These are phyloP conservation scores for Podargus strigoides DNA, from an alignment of 2,797 vertebrate species.

Conservation along the genomic window DNA sequence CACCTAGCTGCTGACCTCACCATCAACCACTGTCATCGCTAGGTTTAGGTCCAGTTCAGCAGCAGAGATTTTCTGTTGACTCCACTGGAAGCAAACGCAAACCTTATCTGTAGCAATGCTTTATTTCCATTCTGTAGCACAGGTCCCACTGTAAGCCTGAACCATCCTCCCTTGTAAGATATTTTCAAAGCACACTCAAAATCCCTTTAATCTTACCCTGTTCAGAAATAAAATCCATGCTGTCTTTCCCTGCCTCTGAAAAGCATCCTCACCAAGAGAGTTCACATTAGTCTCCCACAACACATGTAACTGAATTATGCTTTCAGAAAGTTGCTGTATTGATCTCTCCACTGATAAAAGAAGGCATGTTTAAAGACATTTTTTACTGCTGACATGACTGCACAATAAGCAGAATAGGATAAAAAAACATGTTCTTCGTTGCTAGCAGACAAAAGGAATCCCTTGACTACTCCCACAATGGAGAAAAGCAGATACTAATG, in stretches of 20 bases:
- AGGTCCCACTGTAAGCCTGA: background rate
- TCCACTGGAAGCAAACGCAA: background rate
- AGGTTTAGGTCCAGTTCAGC: background rate
- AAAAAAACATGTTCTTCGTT: background rate
- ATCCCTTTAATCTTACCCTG: constrained; percentile 38
- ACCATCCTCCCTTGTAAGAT: background rate
- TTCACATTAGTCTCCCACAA: background rate
- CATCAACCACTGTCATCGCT: background rate
- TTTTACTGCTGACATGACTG: constrained; percentile 51
- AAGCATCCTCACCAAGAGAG: background rate
- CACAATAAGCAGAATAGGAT: constrained; percentile 40
- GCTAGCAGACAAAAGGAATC: constrained; percentile 34
- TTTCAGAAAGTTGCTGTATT: constrained; percentile 51
- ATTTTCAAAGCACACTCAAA: constrained; percentile 29
- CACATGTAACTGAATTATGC: constrained; percentile 35
- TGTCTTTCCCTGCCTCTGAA: background rate
- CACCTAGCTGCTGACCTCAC: background rate
- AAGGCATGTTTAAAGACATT: constrained; percentile 22
- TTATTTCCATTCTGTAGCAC: background rate
- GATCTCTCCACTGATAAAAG: constrained; percentile 54
- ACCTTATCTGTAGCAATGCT: background rate
- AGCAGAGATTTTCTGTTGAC: background rate
- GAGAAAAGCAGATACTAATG: constrained; percentile 16
- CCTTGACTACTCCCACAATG: constrained; percentile 10
- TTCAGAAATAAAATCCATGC: background rate